Conservation (phyloP, 2,113 vertebrate species). For the Hippopotamus amphibius region DNA sequence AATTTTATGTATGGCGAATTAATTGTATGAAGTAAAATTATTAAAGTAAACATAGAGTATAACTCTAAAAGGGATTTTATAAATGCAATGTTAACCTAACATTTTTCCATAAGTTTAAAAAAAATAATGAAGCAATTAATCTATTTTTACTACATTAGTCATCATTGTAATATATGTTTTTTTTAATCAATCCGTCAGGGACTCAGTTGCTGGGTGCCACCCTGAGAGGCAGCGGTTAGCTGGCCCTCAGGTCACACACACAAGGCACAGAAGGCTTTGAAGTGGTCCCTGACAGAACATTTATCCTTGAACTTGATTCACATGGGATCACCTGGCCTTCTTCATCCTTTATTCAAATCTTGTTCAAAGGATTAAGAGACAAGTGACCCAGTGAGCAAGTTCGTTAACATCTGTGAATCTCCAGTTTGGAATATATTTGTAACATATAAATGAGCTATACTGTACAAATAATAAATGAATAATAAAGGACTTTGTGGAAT, state of each 20-base stretch:
- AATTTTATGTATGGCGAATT: neutral
- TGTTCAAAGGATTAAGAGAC: neutral
- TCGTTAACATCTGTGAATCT: neutral
- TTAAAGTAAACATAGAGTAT: neutral
- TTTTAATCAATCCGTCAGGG: neutral
- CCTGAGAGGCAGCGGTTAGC: neutral
- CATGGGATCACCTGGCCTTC: neutral
- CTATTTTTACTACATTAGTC: neutral
- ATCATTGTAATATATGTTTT: neutral
- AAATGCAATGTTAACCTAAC: neutral
- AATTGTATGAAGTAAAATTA: neutral
- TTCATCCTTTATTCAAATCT: neutral
- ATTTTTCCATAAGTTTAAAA: neutral
- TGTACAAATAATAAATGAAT: neutral
- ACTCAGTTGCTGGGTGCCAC: neutral
- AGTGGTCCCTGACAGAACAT: neutral
- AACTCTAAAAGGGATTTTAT: neutral
- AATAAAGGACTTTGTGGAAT: neutral
- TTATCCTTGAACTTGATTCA: neutral
- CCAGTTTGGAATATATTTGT: neutral
- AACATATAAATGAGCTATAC: neutral
- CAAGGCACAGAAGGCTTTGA: neutral
- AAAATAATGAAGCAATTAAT: neutral
- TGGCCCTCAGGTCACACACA: neutral
- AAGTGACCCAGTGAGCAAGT: neutral